Base-by-base conservation (phyloP, 1,140 invertebrate species). In the Diabrotica undecimpunctata region DNA sequence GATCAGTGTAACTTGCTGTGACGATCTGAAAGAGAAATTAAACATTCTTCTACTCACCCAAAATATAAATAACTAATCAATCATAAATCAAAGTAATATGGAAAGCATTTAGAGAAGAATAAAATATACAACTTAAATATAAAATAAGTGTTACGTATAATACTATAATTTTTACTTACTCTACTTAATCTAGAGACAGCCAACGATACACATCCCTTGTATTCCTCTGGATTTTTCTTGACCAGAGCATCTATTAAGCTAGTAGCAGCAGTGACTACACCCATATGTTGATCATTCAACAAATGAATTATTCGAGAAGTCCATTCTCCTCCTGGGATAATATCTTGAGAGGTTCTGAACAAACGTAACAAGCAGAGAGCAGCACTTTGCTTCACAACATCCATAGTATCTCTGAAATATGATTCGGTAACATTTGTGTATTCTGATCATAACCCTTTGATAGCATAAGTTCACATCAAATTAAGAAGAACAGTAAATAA, bases 371-470 rank as follows among this genome's bases (percentile, higher is more conserved):
- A 84, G 79, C 97, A 99, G 4, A 99, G 83, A 52, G 97, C 97
- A 69, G 98, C 97, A 73, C 96, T 98, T 82, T 99, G 98, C 82
- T 99, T 99, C 1, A 99, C 97, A 55, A 98, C 94, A 83, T 99
- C 98, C 87, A 99, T 98, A 5, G 97, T 99, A 79, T 99, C 97
- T 13, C 97, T 95, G 75, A 25, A 81, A 80, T 25, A 25, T 25
- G 25, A 25, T 2, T 25, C 4, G 25, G 25, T 25, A 25, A 25
- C 25, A 25, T 25, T 25, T 25, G 25, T 25, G 25, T 25, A 25
- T 25, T 25, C 25, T 25, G 25, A 25, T 25, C 25, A 25, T 25
- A 25, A 25, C 25, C 25, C 25, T 4, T n/a, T 25, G 25, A 4
- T 25, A 25, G 25, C 25, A 25, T 4, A 25, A 25, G 25, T 25